Conservation (phyloP, 35 echinoderm and acorn worm species). For the Amphiura filiformis region DNA sequence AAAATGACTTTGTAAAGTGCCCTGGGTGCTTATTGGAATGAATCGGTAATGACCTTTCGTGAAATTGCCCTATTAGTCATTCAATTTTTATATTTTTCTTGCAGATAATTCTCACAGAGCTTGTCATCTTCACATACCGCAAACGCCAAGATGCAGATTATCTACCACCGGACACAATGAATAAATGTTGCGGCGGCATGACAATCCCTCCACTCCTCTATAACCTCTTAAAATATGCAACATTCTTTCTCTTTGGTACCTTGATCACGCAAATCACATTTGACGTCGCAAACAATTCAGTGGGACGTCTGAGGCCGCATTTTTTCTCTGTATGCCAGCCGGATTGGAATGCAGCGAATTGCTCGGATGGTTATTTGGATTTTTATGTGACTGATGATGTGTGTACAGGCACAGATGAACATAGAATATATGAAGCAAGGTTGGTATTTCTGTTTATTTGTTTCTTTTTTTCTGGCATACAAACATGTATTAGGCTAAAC, state of each 20-base stretch:
- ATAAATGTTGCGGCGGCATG: slow-evolving; percentile 83
- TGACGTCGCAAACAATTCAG: slow-evolving; percentile 84
- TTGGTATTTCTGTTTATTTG: too few species aligned
- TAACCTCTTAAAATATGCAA: slow-evolving; percentile 49
- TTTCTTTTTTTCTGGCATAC: neutral
- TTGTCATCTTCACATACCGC: slow-evolving; percentile 76
- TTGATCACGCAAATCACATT: slow-evolving; percentile 63
- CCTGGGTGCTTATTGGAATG: too few species aligned
- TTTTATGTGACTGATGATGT: slow-evolving; percentile 74
- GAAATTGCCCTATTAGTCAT: too few species aligned
- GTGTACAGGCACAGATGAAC: slow-evolving; percentile 52
- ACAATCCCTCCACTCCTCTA: slow-evolving; percentile 79
- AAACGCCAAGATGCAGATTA: slow-evolving; percentile 74
- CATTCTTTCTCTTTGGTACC: slow-evolving; percentile 79
- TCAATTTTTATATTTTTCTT: neutral
- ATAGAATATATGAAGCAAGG: slow-evolving; percentile 33
- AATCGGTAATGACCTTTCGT: too few species aligned
- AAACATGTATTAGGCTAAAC: too few species aligned
- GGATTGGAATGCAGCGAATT: slow-evolving; percentile 50
- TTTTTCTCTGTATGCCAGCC: slow-evolving; percentile 84
- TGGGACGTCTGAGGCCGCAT: slow-evolving; percentile 88
- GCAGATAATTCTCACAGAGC: slow-evolving; percentile 66
- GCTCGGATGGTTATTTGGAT: slow-evolving; percentile 49
- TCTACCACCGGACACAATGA: slow-evolving; percentile 55
- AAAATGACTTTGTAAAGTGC: too few species aligned